phyloP scores from a whole-genome alignment of 2,113 vertebrate species.

The Pygoscelis adeliae region DNA sequence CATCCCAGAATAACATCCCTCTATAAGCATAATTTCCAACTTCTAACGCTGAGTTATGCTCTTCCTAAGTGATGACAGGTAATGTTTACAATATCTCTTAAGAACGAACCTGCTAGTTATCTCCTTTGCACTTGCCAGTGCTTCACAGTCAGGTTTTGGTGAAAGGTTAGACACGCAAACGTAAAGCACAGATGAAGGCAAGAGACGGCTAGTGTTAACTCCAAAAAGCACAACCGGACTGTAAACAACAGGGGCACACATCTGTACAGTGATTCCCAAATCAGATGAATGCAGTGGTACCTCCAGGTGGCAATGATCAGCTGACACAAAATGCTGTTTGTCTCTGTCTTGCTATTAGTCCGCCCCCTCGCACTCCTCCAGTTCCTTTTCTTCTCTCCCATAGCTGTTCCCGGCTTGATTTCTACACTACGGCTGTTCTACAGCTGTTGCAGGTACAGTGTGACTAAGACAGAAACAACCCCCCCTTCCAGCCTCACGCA shows the following conservation, averaged over 20 bases:
- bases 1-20: not conserved
- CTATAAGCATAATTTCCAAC: not conserved
- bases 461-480: not conserved
- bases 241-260: not conserved
- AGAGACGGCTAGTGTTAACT: not conserved
- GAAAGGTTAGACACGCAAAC: not conserved
- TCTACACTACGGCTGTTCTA: not conserved
- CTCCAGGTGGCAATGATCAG: not conserved
- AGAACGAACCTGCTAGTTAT: not conserved
- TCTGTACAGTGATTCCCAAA: not conserved
- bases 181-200: not conserved
- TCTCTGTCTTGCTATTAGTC: not conserved
- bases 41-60: not conserved
- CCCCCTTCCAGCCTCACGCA: not conserved
- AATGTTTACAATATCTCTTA: not conserved
- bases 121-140: not conserved
- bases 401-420: not conserved
- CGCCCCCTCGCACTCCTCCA: not conserved
- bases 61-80: not conserved
- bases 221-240: not conserved
- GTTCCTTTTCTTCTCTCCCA: not conserved
- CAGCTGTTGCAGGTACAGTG: not conserved
- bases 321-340: not conserved
- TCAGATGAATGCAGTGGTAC: accelerated
- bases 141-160: not conserved